A percentile compares a stretch with the other conserved stretches of the same genome.
These are phyloP conservation scores for Momotus momota DNA, from an alignment of 2,797 vertebrate genomes.

Conservation along the genomic window DNA sequence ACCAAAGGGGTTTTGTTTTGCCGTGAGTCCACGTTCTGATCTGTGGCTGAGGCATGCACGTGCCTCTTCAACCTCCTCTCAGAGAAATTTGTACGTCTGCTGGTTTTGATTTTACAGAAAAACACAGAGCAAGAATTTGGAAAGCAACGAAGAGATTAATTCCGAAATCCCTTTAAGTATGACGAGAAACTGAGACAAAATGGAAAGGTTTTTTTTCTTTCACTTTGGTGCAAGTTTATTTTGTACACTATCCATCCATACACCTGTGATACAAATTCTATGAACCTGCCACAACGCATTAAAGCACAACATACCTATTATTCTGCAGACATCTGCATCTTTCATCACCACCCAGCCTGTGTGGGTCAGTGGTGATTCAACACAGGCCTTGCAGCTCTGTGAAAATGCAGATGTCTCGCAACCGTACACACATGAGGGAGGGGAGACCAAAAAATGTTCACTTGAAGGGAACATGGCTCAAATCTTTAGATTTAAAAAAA, in stretches of 20 bases:
- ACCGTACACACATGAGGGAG: constrained; percentile 30
- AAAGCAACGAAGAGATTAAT: neutral
- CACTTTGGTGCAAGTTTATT: constrained; percentile 87
- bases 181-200: constrained; percentile 67
- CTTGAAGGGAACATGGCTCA: constrained; percentile 69
- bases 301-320: constrained; percentile 78
- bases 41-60: neutral
- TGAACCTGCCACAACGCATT: constrained; percentile 79
- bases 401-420: constrained; percentile 67
- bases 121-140: neutral
- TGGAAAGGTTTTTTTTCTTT: constrained; percentile 46
- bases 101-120: neutral
- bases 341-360: constrained; percentile 53
- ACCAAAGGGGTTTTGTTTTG: neutral
- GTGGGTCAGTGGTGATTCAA: neutral
- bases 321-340: constrained; percentile 73
- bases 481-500: constrained; percentile 70
- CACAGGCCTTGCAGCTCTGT: neutral
- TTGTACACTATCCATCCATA: constrained; percentile 86
- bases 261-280: constrained; percentile 87
- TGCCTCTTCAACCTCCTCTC: neutral
- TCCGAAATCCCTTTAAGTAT: constrained; percentile 11
- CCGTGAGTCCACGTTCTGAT: neutral
- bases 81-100: neutral
- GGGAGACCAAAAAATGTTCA: constrained; percentile 36